Evolutionary conservation across 2,797 vertebrate species (phyloP).

Genomic region (Propithecus deckenii): DNA sequence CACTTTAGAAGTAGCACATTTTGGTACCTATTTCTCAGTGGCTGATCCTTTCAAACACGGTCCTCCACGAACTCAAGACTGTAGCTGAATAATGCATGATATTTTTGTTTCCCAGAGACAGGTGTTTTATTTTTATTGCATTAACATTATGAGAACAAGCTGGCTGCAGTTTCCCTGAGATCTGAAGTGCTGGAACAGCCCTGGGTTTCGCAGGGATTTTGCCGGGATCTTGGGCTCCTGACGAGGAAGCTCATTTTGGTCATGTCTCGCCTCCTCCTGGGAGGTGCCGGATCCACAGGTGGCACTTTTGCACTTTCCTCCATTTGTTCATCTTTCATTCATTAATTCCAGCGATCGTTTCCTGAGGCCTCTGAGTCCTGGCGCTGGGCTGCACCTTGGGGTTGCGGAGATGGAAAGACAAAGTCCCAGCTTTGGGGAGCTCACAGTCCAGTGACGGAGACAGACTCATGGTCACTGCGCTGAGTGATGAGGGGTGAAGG

Average conservation of each 20-base stretch:
- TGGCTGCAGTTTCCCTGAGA: background rate
- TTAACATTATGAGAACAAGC: background rate
- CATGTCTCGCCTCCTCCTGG: accelerated
- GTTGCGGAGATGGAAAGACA: background rate
- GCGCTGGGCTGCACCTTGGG: accelerated
- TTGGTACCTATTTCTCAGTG: background rate
- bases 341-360: accelerated
- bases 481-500: background rate
- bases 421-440: background rate
- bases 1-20: background rate
- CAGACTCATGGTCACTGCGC: accelerated
- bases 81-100: background rate
- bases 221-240: accelerated
- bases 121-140: background rate
- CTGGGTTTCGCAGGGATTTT: too few species aligned
- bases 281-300: accelerated
- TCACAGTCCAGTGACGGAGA: accelerated
- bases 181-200: background rate
- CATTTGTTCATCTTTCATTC: background rate
- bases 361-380: background rate
- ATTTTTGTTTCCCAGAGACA: background rate
- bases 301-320: accelerated
- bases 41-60: background rate
- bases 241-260: background rate
- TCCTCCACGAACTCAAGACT: background rate